Evolutionary conservation across 2,113 vertebrate species (phyloP), one percentile per base, ranked within the genome.

Genomic region (Benitochromis conjunctus): DNA sequence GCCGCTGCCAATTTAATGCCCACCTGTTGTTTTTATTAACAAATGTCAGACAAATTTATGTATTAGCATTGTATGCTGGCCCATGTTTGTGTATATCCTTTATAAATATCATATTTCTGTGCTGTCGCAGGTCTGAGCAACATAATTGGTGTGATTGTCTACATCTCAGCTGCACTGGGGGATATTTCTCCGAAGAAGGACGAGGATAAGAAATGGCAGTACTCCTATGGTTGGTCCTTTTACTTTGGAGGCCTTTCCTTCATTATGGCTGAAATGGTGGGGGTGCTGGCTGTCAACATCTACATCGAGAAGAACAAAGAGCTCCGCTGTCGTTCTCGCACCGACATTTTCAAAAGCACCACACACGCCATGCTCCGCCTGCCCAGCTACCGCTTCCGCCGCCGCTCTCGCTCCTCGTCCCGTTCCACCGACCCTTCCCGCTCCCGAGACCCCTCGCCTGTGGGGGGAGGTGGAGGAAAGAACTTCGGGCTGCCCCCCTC

Each of bases 171-270:
- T 10, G 98, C 98, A 21, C 91, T 98, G 71, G 98, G 98, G 14
- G 98, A 98, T 94, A 98, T 98, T 83, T 97, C 97, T 71, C 97
- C 97, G 2, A 98, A 97, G 92, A 97, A 97, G 79, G 97, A 98
- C 29, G 98, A 98, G 91, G 97, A 98, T 89, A 98, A 97, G 94
- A 98, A 98, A 90, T 97, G 96, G 96, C 97, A 98, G 92, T 98
- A 98, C 93, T 98, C 97, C 4, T 98, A 98, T 29, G 98, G 98
- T 90, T 98, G 98, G 98, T 98, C 97, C 91, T 98, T 98, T 95
- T 98, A 98, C 93, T 98, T 98, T 34, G 98, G 97, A 41, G 98
- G 97, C 18, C 97, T 98, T 89, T 98, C 97, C 18, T 98, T 98
- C 95, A 98, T 98, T 93, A 96, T 98, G 96, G 97, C 98, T 1